Conservation (phyloP, 30 jellyfish, hydroid and myxozoan genomes). For the Nemopilema nomurai region DNA sequence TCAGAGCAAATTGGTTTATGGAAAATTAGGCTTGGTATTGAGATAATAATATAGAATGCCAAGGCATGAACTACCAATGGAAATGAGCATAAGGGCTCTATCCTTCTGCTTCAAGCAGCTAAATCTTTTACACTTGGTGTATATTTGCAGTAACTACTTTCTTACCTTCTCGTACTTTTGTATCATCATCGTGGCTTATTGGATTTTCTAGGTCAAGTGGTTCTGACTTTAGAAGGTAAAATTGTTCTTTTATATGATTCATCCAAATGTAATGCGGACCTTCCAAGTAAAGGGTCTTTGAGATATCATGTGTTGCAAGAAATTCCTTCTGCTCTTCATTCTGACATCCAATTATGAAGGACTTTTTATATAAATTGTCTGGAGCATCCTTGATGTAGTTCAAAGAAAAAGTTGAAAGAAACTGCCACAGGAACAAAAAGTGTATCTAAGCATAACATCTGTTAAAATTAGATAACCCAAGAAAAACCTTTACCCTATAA, state of each 20-base stretch:
- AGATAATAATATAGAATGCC: no score
- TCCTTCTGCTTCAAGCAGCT: no score
- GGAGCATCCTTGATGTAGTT: constrained; percentile 23
- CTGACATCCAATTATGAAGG: constrained; percentile 71
- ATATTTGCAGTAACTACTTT: no score
- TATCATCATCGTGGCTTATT: constrained; percentile 62
- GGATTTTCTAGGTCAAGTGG: constrained; percentile 39
- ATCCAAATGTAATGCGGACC: constrained; percentile 93
- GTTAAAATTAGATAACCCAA: background rate
- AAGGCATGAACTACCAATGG: no score
- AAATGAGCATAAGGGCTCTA: no score
- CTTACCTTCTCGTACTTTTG: constrained; percentile 62
- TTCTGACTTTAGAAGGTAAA: constrained; percentile 72
- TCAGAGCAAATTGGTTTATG: no score
- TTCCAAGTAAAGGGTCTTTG: constrained; percentile 73
- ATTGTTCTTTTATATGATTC: constrained; percentile 67
- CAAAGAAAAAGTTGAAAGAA: background rate
- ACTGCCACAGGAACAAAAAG: background rate
- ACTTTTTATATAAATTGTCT: constrained; percentile 35
- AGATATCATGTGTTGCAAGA: constrained; percentile 38
- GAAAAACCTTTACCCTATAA: no score
- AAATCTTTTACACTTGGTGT: no score
- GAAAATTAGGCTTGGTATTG: no score
- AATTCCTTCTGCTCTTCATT: constrained; percentile 68
- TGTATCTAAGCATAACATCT: background rate